phyloP scores from a whole-genome alignment of 2,888 invertebrate genomes.

The Aphodius sticticus region DNA sequence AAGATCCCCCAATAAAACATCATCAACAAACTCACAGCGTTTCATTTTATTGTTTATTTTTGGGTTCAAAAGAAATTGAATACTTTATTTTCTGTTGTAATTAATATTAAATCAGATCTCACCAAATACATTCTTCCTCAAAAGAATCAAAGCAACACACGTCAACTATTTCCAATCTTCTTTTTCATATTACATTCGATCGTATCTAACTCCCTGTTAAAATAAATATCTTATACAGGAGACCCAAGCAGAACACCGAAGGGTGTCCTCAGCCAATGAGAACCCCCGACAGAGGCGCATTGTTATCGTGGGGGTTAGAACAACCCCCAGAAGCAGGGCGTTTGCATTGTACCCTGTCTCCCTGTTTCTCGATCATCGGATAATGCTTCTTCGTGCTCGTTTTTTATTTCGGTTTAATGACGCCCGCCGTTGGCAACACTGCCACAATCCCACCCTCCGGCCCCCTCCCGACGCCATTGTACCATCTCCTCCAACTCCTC shows the following conservation, averaged over 20 bases:
- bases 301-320: not conserved
- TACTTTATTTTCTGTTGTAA: no score
- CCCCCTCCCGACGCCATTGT: not conserved
- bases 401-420: slow-evolving; percentile 4
- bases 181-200: not conserved
- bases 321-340: not conserved
- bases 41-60: no score
- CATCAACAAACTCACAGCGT: no score
- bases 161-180: not conserved
- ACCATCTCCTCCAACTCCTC: not conserved
- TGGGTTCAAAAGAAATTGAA: no score
- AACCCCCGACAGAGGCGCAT: not conserved
- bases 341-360: not conserved
- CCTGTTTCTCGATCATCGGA: not conserved
- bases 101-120: no score
- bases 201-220: not conserved
- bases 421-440: not conserved
- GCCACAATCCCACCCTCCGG: not conserved
- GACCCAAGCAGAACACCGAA: not conserved
- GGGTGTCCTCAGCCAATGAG: not conserved
- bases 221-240: not conserved
- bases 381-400: not conserved
- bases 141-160: not conserved
- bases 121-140: no score
- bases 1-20: no score